Evolutionary conservation across 2,113 vertebrate genomes (phyloP).

Genomic region (Petaurus breviceps): DNA sequence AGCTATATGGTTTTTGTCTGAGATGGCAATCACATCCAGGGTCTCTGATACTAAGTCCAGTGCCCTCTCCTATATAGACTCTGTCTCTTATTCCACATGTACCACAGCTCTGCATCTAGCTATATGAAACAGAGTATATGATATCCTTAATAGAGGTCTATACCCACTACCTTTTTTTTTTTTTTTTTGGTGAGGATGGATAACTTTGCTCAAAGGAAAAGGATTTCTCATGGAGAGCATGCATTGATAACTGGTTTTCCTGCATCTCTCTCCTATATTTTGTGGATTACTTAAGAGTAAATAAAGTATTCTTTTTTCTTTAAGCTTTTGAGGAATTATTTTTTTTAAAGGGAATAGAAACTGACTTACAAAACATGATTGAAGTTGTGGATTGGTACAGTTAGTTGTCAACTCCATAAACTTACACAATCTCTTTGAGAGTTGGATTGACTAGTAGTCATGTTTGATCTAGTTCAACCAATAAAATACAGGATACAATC

Average conservation of each 20-base stretch:
- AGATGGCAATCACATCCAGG: too few relatives aligned
- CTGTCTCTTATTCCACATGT: too few relatives aligned
- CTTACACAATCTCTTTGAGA: slow-evolving; percentile 46
- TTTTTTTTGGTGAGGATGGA: not conserved
- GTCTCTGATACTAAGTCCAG: not conserved
- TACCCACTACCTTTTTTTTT: not conserved
- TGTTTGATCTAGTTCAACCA: slow-evolving; percentile 53
- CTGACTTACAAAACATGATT: slow-evolving; percentile 6
- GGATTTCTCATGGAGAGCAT: not conserved
- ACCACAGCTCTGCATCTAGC: not conserved
- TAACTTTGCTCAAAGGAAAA: not conserved
- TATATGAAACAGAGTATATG: not conserved
- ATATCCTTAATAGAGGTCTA: not conserved
- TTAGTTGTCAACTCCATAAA: not conserved
- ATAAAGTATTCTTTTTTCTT: slow-evolving; percentile 20
- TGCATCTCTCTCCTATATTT: not conserved
- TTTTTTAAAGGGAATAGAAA: slow-evolving; percentile 47
- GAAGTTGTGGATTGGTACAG: not conserved
- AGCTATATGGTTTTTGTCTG: not conserved
- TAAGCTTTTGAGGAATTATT: slow-evolving; percentile 48
- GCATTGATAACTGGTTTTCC: not conserved
- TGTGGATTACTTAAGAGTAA: not conserved
- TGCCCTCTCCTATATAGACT: not conserved
- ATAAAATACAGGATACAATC: slow-evolving; percentile 53
- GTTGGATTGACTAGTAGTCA: not conserved